Percentiles rank a stretch among this genome's conserved stretches.
Conservation (phyloP, 2,888 invertebrate genomes). For the Nomada flava region DNA sequence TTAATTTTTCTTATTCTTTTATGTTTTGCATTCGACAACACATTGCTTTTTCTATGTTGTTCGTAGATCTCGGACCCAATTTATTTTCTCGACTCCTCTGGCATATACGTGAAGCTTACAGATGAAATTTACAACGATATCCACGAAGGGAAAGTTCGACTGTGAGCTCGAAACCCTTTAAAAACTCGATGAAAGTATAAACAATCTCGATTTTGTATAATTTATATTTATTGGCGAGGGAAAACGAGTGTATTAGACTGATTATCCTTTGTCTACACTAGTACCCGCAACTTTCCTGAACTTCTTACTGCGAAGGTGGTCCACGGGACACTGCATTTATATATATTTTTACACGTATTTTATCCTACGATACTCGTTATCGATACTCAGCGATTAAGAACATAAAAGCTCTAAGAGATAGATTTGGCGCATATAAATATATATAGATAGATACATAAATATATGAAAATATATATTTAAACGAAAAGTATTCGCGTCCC, state of each 20-base stretch:
- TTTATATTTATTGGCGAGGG: conserved; percentile 49
- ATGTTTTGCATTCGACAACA: neutral
- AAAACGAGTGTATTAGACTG: conserved; percentile 12
- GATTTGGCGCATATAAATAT: neutral
- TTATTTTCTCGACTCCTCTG: conserved; percentile 88
- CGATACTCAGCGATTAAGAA: neutral
- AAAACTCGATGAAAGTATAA: conserved; percentile 1
- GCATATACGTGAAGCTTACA: conserved; percentile 87
- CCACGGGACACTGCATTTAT: conserved; percentile 34
- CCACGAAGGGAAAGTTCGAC: conserved; percentile 70
- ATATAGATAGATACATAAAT: neutral
- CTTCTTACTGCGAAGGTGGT: neutral
- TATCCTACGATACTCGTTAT: neutral
- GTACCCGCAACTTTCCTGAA: neutral
- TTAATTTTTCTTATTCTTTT: neutral
- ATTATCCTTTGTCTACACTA: conserved; percentile 14
- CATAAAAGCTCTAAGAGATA: neutral
- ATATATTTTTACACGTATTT: conserved; percentile 41
- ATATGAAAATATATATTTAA: neutral
- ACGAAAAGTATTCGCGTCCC: neutral
- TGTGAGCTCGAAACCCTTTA: conserved; percentile 55
- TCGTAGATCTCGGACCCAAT: conserved; percentile 88
- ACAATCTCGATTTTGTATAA: conserved; percentile 39
- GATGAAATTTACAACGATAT: conserved; percentile 87
- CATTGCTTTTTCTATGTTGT: neutral